These are phyloP conservation scores for Poeciliopsis gracilis DNA, from an alignment of 2,797 vertebrate genomes.

Conservation along the genomic window DNA sequence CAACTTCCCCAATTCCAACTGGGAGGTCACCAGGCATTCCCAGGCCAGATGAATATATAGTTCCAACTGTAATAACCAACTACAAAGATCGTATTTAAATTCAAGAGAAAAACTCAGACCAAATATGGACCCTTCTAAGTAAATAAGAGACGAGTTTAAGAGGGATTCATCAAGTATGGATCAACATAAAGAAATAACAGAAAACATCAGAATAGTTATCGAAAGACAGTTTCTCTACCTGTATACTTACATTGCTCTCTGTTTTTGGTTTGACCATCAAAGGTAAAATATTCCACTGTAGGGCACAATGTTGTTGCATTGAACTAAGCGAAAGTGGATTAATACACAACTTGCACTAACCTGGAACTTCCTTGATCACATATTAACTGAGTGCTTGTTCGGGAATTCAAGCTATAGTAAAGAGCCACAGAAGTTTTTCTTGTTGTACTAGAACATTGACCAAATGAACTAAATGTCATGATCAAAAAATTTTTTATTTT, in stretches of 20 bases:
- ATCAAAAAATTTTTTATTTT: background rate
- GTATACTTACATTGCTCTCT: background rate
- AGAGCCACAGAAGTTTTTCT: background rate
- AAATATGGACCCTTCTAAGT: no score
- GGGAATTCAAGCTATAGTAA: background rate
- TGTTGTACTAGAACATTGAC: background rate
- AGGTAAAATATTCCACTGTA: background rate
- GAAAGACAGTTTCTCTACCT: background rate
- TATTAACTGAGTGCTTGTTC: background rate
- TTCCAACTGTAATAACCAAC: no score
- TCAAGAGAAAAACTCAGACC: no score
- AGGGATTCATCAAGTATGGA: no score
- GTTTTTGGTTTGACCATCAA: background rate
- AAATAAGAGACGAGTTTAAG: no score
- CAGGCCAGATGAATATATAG: no score
- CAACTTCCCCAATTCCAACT: no score
- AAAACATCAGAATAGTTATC: background rate
- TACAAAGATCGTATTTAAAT: no score
- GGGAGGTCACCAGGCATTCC: no score
- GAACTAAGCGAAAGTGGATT: background rate
- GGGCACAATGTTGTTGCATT: background rate
- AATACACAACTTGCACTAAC: background rate
- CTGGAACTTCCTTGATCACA: background rate
- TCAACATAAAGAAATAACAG: no score
- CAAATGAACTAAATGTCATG: no score